Evolutionary conservation across 2,113 vertebrate species (phyloP).

Genomic region (Chionomys nivalis): DNA sequence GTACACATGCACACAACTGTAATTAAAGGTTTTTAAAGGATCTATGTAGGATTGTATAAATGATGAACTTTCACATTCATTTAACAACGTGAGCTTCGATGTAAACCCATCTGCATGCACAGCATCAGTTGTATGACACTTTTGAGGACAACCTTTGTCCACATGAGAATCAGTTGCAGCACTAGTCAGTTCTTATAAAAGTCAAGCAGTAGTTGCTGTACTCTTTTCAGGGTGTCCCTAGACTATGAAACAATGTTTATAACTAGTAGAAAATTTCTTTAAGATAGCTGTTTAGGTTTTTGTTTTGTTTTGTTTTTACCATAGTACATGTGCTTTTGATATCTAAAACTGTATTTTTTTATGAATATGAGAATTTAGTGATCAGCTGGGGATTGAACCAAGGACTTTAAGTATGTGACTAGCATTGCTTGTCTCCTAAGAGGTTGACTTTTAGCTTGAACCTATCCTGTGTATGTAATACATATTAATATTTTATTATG

Average conservation of each 20-base stretch:
- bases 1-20: background rate
- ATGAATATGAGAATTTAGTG: background rate
- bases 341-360: constrained; percentile 40
- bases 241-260: constrained; percentile 45
- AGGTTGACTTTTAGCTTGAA: constrained; percentile 35
- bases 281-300: background rate
- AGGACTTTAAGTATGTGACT: background rate
- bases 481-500: background rate
- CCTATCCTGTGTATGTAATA: background rate
- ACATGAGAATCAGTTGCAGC: background rate
- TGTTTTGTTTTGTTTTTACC: background rate
- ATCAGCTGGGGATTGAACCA: background rate
- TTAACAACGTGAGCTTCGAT: constrained; percentile 6
- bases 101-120: background rate
- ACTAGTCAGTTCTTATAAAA: constrained; percentile 48
- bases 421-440: background rate
- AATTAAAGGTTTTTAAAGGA: background rate
- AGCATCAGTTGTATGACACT: constrained; percentile 3
- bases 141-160: background rate
- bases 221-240: constrained; percentile 16
- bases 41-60: constrained; percentile 35
- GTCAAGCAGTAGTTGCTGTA: background rate
- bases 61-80: constrained; percentile 23
- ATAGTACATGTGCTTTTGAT: constrained; percentile 25
- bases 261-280: constrained; percentile 15